Conservation (phyloP, 2,113 vertebrate species). For the Nymphicus hollandicus region DNA sequence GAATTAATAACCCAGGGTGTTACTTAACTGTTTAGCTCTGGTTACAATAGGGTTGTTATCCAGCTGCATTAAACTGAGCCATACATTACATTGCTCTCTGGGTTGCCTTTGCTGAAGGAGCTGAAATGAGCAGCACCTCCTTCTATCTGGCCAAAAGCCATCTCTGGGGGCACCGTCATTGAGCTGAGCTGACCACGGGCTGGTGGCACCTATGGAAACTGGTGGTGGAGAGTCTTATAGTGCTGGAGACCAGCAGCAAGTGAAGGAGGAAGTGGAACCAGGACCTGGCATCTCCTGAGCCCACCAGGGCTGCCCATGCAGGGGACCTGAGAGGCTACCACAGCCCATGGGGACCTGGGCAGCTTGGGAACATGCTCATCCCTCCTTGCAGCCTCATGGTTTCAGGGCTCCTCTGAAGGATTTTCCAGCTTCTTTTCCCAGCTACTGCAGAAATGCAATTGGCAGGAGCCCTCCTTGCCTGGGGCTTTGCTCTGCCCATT, state of each 20-base stretch:
- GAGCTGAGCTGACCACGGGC: neutral
- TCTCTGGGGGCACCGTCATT: neutral
- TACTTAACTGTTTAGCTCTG: slow-evolving; percentile 41
- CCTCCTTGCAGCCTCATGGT: neutral
- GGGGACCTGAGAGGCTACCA: accelerated
- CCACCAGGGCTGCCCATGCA: neutral
- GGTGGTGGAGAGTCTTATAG: neutral
- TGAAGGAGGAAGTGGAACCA: neutral
- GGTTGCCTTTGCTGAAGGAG: neutral
- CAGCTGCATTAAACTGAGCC: neutral
- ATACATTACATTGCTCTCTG: neutral
- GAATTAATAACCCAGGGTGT: slow-evolving; percentile 36
- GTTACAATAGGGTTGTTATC: neutral
- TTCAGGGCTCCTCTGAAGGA: neutral
- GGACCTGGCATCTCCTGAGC: neutral
- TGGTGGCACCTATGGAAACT: neutral
- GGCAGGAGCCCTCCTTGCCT: neutral
- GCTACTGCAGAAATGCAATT: neutral
- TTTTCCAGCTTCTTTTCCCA: neutral
- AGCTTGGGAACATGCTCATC: neutral
- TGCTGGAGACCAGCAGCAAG: neutral
- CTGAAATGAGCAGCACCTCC: neutral
- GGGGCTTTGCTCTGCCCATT: neutral
- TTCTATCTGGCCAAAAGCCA: neutral
- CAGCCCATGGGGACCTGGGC: neutral